Conservation (phyloP, 2,113 vertebrate genomes). For the Picathartes gymnocephalus region DNA sequence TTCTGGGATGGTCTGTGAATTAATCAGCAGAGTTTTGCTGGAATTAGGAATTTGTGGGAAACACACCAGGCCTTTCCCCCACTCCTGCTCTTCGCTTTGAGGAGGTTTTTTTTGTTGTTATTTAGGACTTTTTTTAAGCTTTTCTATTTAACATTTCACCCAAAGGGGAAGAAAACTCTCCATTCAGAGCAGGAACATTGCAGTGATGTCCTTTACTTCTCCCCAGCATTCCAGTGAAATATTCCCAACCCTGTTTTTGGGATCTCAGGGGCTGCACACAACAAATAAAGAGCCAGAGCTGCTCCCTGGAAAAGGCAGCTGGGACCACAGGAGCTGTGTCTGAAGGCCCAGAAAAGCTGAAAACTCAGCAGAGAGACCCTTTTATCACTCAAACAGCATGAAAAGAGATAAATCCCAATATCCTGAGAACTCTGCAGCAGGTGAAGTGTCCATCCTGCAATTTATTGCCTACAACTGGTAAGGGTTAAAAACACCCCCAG, state of each 20-base stretch:
- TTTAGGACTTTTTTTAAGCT: not conserved
- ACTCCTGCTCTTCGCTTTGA: not conserved
- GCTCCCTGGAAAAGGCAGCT: not conserved
- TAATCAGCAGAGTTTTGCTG: not conserved
- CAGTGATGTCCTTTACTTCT: not conserved
- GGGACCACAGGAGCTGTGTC: not conserved
- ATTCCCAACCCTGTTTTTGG: not conserved
- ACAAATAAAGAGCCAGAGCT: not conserved
- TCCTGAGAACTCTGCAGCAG: not conserved
- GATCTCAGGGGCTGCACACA: not conserved
- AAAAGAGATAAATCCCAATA: not conserved
- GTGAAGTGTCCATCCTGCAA: not conserved
- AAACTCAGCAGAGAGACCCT: not conserved
- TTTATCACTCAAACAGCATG: not conserved
- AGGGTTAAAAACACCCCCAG: not conserved
- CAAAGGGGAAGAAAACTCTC: not conserved
- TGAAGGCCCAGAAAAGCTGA: not conserved
- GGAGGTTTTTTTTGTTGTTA: not conserved
- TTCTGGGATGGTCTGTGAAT: not conserved
- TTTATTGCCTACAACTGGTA: too few species aligned
- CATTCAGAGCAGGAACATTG: not conserved
- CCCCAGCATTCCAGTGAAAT: not conserved
- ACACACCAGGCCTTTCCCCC: not conserved
- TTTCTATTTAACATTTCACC: not conserved
- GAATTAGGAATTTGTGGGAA: not conserved